These are phyloP conservation scores for Chaenogobius annularis DNA, from an alignment of 2,113 vertebrate species.

Conservation along the genomic window DNA sequence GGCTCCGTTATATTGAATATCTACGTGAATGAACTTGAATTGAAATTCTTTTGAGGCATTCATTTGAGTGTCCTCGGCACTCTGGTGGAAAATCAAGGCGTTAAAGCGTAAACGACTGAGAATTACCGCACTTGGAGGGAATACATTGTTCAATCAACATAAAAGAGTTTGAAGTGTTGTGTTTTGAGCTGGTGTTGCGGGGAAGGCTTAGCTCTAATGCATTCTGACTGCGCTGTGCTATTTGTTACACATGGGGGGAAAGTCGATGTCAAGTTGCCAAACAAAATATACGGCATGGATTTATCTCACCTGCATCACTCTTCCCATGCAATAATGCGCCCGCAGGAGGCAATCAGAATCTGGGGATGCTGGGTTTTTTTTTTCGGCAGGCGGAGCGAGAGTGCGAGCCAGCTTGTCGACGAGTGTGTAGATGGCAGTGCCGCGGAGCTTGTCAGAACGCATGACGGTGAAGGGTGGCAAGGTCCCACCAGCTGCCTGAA, in stretches of 20 bases:
- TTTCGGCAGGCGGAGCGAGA: conserved; percentile 32
- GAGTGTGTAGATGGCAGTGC: conserved; percentile 7
- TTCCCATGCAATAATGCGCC: not conserved
- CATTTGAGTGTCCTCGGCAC: no score
- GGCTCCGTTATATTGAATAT: no score
- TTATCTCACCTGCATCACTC: conserved; percentile 13
- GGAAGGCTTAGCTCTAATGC: not conserved
- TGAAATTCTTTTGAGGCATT: no score
- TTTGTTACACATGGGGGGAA: not conserved
- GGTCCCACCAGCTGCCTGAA: conserved; percentile 50
- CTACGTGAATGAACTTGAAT: no score
- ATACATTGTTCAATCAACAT: not conserved
- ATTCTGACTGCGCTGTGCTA: not conserved
- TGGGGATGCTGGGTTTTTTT: conserved; percentile 13
- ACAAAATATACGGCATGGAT: conserved; percentile 4
- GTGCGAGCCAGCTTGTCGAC: conserved; percentile 48
- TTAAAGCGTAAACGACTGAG: not conserved
- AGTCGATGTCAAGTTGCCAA: conserved; percentile 11
- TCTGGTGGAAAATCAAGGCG: no score
- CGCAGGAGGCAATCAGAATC: conserved; percentile 12
- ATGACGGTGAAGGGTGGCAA: conserved; percentile 55
- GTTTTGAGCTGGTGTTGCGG: not conserved
- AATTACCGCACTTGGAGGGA: not conserved
- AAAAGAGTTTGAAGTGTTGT: not conserved
- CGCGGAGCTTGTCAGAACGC: conserved; percentile 43